Evolutionary conservation across 2,113 vertebrate species (phyloP).

Genomic region (Epinephelus moara): DNA sequence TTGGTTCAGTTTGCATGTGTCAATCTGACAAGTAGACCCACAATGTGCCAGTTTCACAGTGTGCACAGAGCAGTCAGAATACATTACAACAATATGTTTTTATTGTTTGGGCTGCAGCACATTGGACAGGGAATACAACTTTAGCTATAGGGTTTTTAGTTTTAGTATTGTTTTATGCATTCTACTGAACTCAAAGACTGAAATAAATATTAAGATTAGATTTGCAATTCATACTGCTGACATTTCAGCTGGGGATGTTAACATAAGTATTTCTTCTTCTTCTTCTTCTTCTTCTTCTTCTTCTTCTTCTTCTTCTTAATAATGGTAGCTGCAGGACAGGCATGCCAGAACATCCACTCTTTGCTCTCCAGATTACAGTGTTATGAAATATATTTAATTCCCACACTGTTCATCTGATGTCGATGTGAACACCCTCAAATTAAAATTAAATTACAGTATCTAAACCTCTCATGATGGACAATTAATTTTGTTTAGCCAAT

Average conservation of each 20-base stretch:
- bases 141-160: not conserved
- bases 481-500: too few species aligned
- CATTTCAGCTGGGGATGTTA: not conserved
- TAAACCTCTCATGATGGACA: too few species aligned
- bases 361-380: too few species aligned
- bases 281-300: too few species aligned
- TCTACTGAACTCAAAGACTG: not conserved
- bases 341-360: too few species aligned
- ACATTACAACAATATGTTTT: conserved; percentile 3
- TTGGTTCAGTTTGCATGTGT: conserved; percentile 17
- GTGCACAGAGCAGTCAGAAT: not conserved
- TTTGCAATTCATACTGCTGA: not conserved
- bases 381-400: too few species aligned
- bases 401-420: too few species aligned
- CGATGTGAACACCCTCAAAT: too few species aligned
- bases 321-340: too few species aligned
- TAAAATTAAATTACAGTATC: too few species aligned
- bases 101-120: not conserved
- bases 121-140: not conserved
- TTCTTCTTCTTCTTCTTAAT: too few species aligned
- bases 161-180: not conserved
- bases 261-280: not conserved
- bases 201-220: not conserved
- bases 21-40: conserved; percentile 15
- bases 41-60: conserved; percentile 6